Conservation (phyloP, 2,888 invertebrate species). For the Seira musarum region DNA sequence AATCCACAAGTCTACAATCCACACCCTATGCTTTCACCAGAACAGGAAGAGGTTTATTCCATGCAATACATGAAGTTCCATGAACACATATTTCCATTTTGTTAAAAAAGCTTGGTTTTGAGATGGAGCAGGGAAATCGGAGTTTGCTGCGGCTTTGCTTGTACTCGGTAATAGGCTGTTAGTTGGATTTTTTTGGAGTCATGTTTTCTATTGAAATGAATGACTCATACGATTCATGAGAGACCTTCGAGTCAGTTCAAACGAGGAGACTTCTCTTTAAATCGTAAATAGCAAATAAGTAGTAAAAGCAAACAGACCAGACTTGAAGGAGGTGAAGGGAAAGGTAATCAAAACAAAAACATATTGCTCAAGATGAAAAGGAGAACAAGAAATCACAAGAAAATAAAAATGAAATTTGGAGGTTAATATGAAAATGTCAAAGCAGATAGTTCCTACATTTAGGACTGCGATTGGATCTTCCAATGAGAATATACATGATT, state of each 20-base stretch:
- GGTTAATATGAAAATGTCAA: too few species aligned
- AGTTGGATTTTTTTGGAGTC: background rate
- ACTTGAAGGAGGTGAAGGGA: too few species aligned
- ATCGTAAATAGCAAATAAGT: background rate
- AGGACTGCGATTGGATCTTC: too few species aligned
- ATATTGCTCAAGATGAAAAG: background rate
- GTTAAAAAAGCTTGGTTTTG: too few species aligned
- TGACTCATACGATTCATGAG: constrained; percentile 20
- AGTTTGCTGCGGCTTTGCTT: constrained; percentile 31
- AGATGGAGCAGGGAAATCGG: constrained; percentile 14
- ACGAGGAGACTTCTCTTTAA: constrained; percentile 3
- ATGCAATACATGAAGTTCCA: background rate
- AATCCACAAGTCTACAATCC: too few species aligned
- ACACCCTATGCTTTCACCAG: constrained; percentile 51
- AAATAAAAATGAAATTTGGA: too few species aligned
- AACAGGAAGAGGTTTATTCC: constrained; percentile 25
- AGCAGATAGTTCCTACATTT: too few species aligned
- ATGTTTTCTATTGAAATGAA: background rate
- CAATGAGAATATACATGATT: too few species aligned
- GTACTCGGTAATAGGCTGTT: constrained; percentile 14
- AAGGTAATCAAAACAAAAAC: background rate
- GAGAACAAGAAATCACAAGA: too few species aligned
- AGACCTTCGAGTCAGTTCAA: constrained; percentile 5
- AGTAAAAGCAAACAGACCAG: background rate
- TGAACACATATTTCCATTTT: background rate